Conservation (phyloP, 2,113 vertebrate genomes). For the Nerophis lumbriciformis region DNA sequence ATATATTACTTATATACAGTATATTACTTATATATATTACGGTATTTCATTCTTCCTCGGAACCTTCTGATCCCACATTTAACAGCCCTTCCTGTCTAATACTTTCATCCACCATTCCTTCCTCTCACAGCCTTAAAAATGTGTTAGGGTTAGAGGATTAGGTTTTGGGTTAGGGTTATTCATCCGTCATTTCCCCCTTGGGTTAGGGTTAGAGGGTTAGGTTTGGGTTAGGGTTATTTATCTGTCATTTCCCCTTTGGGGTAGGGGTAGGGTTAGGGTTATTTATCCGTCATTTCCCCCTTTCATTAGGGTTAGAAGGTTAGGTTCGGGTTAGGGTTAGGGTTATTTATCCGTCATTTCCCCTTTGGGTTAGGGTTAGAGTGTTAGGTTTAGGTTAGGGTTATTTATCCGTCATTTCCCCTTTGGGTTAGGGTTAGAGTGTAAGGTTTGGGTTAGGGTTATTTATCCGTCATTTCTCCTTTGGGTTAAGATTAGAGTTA, state of each 20-base stretch:
- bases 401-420: too few relatives aligned
- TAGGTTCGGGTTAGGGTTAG: background rate
- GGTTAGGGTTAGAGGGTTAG: background rate
- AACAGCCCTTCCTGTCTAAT: background rate
- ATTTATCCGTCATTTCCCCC: too few relatives aligned
- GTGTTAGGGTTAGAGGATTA: background rate
- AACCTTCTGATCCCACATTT: constrained; percentile 2
- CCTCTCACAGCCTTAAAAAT: background rate
- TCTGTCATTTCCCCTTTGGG: constrained; percentile 21
- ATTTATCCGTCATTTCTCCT: too few relatives aligned
- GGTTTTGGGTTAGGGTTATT: constrained; percentile 3
- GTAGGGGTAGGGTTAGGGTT: too few relatives aligned
- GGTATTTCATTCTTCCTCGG: background rate
- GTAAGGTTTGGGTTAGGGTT: too few relatives aligned
- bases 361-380: too few relatives aligned
- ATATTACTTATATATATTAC: too few relatives aligned
- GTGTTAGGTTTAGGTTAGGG: too few relatives aligned
- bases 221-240: constrained; percentile 4
- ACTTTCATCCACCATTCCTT: constrained; percentile 8
- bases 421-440: too few relatives aligned
- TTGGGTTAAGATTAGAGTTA: too few relatives aligned
- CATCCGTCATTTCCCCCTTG: constrained; percentile 16
- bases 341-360: constrained; percentile 21
- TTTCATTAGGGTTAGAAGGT: too few relatives aligned
- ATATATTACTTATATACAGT: too few relatives aligned